These are phyloP conservation scores for Silurus lanzhouensis DNA, from an alignment of 2,797 vertebrate genomes.

Conservation along the genomic window DNA sequence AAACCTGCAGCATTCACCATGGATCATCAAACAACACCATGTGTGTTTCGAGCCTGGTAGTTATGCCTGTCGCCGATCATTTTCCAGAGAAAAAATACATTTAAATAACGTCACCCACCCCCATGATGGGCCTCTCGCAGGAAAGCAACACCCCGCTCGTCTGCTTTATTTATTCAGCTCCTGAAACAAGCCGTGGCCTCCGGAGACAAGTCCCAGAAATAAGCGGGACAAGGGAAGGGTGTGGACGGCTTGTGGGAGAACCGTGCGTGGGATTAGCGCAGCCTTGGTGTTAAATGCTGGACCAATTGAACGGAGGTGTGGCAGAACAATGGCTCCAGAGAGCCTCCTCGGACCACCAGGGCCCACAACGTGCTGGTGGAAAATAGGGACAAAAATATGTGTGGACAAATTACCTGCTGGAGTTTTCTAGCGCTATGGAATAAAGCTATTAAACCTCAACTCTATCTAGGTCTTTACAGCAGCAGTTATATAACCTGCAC, in stretches of 20 bases:
- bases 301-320: neutral
- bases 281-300: neutral
- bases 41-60: neutral
- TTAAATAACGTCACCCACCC: conserved; percentile 57
- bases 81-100: neutral
- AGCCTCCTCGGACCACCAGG: neutral
- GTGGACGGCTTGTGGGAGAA: conserved; percentile 62
- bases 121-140: conserved; percentile 63
- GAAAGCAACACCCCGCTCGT: conserved; percentile 75
- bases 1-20: neutral
- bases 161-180: conserved; percentile 75
- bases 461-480: too few relatives aligned
- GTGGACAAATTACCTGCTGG: too few relatives aligned
- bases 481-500: neutral
- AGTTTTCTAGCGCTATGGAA: too few relatives aligned
- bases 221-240: conserved; percentile 62
- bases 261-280: conserved; percentile 22
- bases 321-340: conserved; percentile 41
- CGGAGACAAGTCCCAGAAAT: conserved; percentile 66
- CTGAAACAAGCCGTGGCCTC: conserved; percentile 65
- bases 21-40: neutral
- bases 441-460: too few relatives aligned
- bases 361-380: neutral
- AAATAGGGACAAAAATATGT: neutral
- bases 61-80: neutral